Conservation (phyloP, 1,140 invertebrate species). For the Drosophila chauvacae region DNA sequence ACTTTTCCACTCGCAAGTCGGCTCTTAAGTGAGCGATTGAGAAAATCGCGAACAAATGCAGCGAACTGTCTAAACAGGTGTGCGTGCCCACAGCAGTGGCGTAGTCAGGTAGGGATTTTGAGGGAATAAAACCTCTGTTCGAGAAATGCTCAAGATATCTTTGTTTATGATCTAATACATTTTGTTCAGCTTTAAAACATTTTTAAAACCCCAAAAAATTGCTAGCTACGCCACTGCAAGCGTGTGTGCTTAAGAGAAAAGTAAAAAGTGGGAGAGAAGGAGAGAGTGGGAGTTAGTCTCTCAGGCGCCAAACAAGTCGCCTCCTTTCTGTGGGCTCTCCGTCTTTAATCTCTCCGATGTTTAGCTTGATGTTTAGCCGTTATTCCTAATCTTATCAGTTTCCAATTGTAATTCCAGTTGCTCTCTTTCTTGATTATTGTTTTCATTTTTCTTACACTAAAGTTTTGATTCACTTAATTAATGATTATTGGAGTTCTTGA, state of each 20-base stretch:
- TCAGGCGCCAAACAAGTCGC: background rate
- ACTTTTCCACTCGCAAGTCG: constrained; percentile 30
- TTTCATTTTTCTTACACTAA: constrained; percentile 22
- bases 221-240: background rate
- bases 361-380: constrained; percentile 48
- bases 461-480: constrained; percentile 31
- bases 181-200: too few relatives aligned
- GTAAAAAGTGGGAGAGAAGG: background rate
- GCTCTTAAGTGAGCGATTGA: constrained; percentile 23
- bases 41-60: constrained; percentile 16
- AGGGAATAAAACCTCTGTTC: background rate
- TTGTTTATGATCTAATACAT: background rate
- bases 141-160: background rate
- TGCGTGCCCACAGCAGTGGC: constrained; percentile 3
- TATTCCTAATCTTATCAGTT: constrained; percentile 62
- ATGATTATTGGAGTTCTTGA: background rate
- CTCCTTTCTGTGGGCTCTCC: constrained; percentile 11
- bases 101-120: background rate
- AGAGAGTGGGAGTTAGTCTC: constrained; percentile 22
- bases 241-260: constrained; percentile 2
- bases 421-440: constrained; percentile 26
- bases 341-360: constrained; percentile 35
- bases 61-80: constrained; percentile 34
- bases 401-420: constrained; percentile 13
- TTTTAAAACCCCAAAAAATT: background rate